phyloP scores from a whole-genome alignment of 2,113 vertebrate species.

The Tenebrosternarchus preto region DNA sequence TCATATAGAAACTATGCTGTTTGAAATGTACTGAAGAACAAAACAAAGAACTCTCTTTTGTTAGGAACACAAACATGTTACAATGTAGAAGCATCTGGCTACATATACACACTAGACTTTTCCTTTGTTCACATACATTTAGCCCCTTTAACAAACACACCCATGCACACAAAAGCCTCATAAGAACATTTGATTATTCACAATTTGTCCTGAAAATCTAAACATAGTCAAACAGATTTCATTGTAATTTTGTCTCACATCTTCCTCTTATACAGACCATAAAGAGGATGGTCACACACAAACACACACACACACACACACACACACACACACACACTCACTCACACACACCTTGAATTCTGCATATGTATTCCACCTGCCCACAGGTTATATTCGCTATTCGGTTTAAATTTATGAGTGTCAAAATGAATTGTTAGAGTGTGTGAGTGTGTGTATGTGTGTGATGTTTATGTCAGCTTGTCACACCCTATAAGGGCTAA shows the following conservation, averaged over 20 bases:
- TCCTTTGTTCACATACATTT: too few species aligned
- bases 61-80: background rate
- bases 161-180: background rate
- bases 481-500: too few species aligned
- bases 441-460: constrained; percentile 16
- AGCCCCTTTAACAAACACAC: background rate
- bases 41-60: background rate
- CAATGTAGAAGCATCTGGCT: background rate
- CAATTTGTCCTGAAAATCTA: too few species aligned
- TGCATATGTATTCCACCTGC: constrained; percentile 17
- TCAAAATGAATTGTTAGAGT: constrained; percentile 25
- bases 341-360: background rate
- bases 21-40: background rate
- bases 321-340: background rate
- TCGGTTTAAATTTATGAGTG: constrained; percentile 8
- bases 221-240: too few species aligned
- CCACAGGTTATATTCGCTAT: background rate
- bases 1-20: background rate
- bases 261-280: too few species aligned
- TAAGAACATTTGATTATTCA: background rate
- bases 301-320: background rate
- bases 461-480: constrained; percentile 41
- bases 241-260: too few species aligned
- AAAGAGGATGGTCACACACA: background rate
- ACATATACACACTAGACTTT: too few species aligned